Evolutionary conservation across 2,888 invertebrate species (phyloP).

Genomic region (Nemurella pictetii): DNA sequence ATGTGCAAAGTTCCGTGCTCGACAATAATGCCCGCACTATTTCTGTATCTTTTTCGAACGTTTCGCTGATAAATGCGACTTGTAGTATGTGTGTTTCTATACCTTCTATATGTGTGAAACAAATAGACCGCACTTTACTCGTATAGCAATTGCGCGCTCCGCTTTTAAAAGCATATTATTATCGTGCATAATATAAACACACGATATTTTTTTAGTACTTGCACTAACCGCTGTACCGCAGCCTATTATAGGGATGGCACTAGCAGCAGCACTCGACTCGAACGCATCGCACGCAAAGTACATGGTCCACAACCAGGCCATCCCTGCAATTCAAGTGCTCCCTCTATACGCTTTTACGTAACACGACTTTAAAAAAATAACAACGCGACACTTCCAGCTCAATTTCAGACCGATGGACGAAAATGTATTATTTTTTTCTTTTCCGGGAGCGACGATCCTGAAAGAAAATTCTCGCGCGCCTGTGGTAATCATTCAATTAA

Average conservation of each 20-base stretch:
- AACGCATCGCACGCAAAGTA: neutral
- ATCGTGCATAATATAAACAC: neutral
- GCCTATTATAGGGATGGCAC: neutral
- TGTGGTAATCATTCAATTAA: conserved; percentile 26
- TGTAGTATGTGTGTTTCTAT: neutral
- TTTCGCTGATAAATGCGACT: neutral
- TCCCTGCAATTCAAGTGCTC: neutral
- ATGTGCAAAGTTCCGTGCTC: neutral
- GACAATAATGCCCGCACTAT: neutral
- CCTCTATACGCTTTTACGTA: neutral
- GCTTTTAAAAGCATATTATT: neutral
- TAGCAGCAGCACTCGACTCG: neutral
- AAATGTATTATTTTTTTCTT: neutral
- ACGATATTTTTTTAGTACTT: neutral
- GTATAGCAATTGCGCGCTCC: neutral
- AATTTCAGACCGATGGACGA: neutral
- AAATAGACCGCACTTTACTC: neutral
- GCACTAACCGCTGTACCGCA: neutral
- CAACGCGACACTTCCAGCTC: neutral
- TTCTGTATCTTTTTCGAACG: neutral
- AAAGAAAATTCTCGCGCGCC: neutral
- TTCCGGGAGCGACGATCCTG: neutral
- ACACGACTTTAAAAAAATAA: neutral
- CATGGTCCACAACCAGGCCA: neutral
- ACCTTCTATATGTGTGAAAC: neutral